Percentiles rank a stretch among this genome's conserved stretches.
Evolutionary conservation across 30 jellyfish, hydroid and myxozoan species (phyloP).

Genomic region (Catostylus mosaicus): DNA sequence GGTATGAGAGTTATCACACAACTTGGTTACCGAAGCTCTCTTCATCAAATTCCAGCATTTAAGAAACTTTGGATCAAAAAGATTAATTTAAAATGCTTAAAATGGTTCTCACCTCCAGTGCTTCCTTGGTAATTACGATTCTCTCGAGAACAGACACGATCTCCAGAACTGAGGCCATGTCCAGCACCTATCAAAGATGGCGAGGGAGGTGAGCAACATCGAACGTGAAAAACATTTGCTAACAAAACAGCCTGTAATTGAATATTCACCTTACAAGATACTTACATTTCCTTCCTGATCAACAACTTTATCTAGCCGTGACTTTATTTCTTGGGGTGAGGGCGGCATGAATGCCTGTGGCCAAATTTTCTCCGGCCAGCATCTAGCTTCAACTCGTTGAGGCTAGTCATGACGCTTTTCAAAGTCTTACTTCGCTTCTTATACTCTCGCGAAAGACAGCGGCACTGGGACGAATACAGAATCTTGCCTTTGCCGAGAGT

Average conservation of each 20-base stretch:
- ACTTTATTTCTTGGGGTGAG: constrained; percentile 97
- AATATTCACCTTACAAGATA: background rate
- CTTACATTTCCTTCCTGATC: constrained; percentile 98
- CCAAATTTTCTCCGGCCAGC: constrained; percentile 73
- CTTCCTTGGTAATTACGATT: constrained; percentile 81
- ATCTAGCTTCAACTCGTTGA: constrained; percentile 76
- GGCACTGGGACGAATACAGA: constrained; percentile 82
- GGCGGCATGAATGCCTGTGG: constrained; percentile 99
- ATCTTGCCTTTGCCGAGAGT: constrained; percentile 41
- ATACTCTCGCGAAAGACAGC: constrained; percentile 74
- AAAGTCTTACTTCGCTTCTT: constrained; percentile 75
- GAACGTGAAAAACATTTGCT: constrained; percentile 5
- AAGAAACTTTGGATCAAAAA: background rate
- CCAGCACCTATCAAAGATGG: constrained; percentile 94
- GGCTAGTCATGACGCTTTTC: constrained; percentile 82
- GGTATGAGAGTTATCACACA: background rate
- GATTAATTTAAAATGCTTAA: background rate
- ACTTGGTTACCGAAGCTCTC: background rate
- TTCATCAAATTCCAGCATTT: background rate
- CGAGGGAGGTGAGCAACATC: constrained; percentile 45
- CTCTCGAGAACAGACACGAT: constrained; percentile 88
- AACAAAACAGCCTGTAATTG: background rate
- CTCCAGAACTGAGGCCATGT: constrained; percentile 93
- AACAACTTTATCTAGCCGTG: constrained; percentile 97
- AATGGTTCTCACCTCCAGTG: constrained; percentile 79